Evolutionary conservation across 2,888 invertebrate genomes (phyloP).

Genomic region (Bimastos eiseni): DNA sequence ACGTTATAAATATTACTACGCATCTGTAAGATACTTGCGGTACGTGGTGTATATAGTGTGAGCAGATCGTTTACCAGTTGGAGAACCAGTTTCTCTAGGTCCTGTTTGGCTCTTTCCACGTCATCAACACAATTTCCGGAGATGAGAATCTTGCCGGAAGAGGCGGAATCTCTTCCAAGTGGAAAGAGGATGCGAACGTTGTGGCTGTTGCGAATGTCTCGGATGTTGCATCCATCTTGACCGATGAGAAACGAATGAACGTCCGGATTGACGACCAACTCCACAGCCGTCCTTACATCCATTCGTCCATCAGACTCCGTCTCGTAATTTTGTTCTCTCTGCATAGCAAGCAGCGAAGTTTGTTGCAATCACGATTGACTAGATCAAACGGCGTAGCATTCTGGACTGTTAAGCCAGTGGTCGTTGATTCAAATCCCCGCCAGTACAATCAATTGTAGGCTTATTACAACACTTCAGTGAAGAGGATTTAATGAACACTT

Average conservation of each 20-base stretch:
- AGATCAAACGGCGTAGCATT: too few relatives aligned
- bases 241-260: constrained; percentile 2
- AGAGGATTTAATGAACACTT: too few relatives aligned
- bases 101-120: constrained; percentile 5
- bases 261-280: neutral
- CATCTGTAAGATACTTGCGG: too few relatives aligned
- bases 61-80: neutral
- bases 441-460: neutral
- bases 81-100: neutral
- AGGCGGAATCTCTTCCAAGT: neutral
- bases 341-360: neutral
- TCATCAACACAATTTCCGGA: neutral
- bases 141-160: neutral
- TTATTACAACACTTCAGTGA: neutral
- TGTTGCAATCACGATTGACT: neutral
- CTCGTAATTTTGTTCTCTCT: neutral
- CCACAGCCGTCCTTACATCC: neutral
- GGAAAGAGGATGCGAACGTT: constrained; percentile 13
- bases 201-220: neutral
- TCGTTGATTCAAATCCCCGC: too few relatives aligned
- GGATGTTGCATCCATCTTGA: neutral
- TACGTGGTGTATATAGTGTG: neutral
- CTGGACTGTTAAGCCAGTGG: too few relatives aligned
- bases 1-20: too few relatives aligned
- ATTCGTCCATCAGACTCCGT: neutral